These are phyloP conservation scores for Atopsyche davidsoni DNA, from an alignment of 1,140 invertebrate species.

Conservation along the genomic window DNA sequence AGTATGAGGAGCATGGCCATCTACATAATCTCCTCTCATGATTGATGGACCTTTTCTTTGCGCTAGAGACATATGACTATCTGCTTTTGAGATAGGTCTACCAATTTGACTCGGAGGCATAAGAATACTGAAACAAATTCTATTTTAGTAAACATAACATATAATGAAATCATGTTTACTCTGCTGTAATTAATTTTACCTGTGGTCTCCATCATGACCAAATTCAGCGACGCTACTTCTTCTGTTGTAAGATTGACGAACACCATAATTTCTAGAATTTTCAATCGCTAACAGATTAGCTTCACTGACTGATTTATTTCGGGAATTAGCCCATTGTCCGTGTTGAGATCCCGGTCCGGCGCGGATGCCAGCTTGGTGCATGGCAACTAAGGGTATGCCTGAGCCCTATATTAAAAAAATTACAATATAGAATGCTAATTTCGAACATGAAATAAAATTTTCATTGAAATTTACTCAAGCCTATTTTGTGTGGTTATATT, in stretches of 20 bases:
- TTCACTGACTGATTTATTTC: conserved; percentile 64
- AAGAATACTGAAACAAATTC: conserved; percentile 35
- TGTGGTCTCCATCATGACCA: conserved; percentile 49
- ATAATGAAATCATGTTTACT: background rate
- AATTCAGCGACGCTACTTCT: conserved; percentile 62
- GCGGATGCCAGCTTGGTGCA: conserved; percentile 53
- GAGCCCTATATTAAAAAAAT: conserved; percentile 25
- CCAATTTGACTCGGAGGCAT: conserved; percentile 47
- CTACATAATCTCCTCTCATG: conserved; percentile 47
- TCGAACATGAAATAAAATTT: no score
- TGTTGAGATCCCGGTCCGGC: conserved; percentile 39
- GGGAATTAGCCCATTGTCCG: conserved; percentile 49
- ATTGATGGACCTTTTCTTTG: conserved; percentile 47
- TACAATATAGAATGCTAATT: no score
- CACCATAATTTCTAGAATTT: conserved; percentile 34
- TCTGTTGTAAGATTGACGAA: conserved; percentile 42
- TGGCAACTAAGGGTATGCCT: conserved; percentile 49
- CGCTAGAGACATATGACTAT: conserved; percentile 51
- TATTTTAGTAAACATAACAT: conserved; percentile 2
- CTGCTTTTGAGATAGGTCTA: conserved; percentile 51
- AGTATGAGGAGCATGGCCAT: conserved; percentile 45
- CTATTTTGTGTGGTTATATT: no score
- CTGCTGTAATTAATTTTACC: conserved; percentile 26
- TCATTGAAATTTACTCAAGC: no score
- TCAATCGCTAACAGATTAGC: conserved; percentile 66